Evolutionary conservation across 2,888 invertebrate genomes (phyloP), one percentile per base, ranked within the genome.

Genomic region (Bugula neritina): DNA sequence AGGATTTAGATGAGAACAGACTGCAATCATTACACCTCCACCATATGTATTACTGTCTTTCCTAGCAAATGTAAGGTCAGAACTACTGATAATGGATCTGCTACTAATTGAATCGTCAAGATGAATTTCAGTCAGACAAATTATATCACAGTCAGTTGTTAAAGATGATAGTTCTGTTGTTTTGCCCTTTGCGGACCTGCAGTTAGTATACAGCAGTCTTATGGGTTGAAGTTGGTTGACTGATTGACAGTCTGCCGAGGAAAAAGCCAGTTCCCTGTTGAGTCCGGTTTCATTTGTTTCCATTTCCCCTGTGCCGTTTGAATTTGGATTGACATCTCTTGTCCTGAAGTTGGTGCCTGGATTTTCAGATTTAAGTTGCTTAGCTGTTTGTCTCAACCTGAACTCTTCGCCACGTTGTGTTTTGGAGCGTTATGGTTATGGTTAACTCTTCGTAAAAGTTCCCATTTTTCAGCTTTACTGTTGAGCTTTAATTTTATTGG

Each of bases 31-130:
- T 57, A 57, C 57, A 5, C 57, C 57, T 17, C 57, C 57, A 57
- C 25, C 25, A 57, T n/a, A n/a, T n/a, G 25, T 57, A 57, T 57
- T 57, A 57, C 57, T 5, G 25, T 57, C 57, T n/a, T 57, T 57
- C 25, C 25, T 57, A n/a, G 5, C 17, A 25, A 57, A n/a, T n/a
- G 25, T 25, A 5, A 57, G 25, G 23, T 57, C 57, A 17, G 17
- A 21, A 57, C 23, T 5, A 57, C 25, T 57, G 17, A 57, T 57
- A 17, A 13, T 25, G 10, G 13, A 17, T 25, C 57, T n/a, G 23
- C 57, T 57, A 25, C 5, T 25, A 17, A 17, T 57, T n/a, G 57
- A 23, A 25, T n/a, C 23, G 25, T 57, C 57, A 13, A 57, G 5
- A 25, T 57, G 13, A 25, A 25, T 57, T n/a, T 57, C 57, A 57